Evolutionary conservation across 2,113 vertebrate genomes (phyloP).

Genomic region (Vicugna pacos): DNA sequence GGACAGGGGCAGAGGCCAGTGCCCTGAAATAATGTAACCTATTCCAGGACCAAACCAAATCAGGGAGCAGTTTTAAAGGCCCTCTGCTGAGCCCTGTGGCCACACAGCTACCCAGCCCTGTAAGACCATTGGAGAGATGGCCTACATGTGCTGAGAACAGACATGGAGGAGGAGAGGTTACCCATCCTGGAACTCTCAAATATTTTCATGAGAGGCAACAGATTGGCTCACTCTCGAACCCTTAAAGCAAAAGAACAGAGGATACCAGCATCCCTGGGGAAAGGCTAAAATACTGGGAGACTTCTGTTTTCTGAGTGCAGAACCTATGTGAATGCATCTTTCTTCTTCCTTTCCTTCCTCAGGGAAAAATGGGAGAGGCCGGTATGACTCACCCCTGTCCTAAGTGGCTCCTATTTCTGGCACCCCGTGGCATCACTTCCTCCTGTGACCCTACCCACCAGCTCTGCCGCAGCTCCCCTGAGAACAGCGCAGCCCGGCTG

Average conservation of each 20-base stretch:
- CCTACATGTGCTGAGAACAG: fast-evolving
- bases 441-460: not conserved
- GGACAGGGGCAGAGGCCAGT: fast-evolving
- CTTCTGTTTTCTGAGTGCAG: not conserved
- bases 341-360: not conserved
- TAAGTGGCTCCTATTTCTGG: slow-evolving; percentile 19
- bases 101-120: not conserved
- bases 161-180: not conserved
- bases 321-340: not conserved
- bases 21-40: no score
- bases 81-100: not conserved
- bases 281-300: not conserved
- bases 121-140: not conserved
- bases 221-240: not conserved
- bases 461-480: not conserved
- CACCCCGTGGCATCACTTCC: not conserved
- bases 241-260: not conserved
- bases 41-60: not conserved
- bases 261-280: not conserved
- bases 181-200: not conserved
- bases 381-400: not conserved
- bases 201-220: not conserved
- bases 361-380: not conserved
- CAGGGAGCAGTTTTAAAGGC: fast-evolving
- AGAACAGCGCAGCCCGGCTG: not conserved